phyloP scores from a whole-genome alignment of 2,888 invertebrate genomes.

The Platycheirus albimanus region DNA sequence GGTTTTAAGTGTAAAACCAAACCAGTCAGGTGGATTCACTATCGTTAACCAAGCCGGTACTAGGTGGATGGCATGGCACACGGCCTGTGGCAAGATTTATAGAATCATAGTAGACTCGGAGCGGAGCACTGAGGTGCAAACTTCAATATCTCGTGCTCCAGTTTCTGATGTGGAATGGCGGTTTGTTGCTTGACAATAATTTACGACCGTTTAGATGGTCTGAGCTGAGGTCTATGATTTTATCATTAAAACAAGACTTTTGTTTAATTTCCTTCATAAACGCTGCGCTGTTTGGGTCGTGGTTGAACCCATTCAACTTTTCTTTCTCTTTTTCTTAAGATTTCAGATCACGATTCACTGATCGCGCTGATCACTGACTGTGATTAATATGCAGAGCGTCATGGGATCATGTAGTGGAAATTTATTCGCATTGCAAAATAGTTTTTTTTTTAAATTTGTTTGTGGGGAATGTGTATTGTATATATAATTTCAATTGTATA shows the following conservation, averaged over 20 bases:
- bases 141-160: conserved; percentile 30
- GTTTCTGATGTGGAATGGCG: conserved; percentile 10
- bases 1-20: not conserved
- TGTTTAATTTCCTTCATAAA: conserved; percentile 16
- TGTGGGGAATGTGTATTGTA: conserved; percentile 35
- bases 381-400: conserved; percentile 62
- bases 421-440: conserved; percentile 47
- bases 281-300: not conserved
- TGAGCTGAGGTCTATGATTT: not conserved
- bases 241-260: conserved; percentile 5
- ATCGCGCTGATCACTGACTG: conserved; percentile 38
- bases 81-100: conserved; percentile 5
- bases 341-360: conserved; percentile 42
- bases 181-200: conserved; percentile 27
- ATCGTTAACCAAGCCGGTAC: conserved; percentile 20
- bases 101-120: not conserved
- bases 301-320: conserved; percentile 35
- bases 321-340: conserved; percentile 31
- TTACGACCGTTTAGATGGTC: conserved; percentile 14
- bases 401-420: conserved; percentile 38
- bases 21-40: conserved; percentile 23
- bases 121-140: conserved; percentile 1
- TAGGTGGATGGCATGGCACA: conserved; percentile 3
- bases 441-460: not conserved
- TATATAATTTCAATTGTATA: conserved; percentile 34